phyloP scores from a whole-genome alignment of 2,113 vertebrate species.

The Morone chrysops region DNA sequence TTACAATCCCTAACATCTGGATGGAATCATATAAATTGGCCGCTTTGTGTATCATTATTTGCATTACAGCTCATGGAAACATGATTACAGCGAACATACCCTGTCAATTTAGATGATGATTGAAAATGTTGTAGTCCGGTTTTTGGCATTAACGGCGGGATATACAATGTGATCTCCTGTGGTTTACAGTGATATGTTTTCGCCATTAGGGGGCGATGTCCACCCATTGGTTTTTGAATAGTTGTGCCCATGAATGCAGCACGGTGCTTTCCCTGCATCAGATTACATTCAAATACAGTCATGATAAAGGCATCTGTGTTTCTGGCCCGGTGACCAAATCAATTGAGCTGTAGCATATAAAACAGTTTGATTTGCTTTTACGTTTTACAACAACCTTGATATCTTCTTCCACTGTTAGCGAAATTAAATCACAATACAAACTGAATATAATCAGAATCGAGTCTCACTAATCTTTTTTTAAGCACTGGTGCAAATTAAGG shows the following conservation, averaged over 20 bases:
- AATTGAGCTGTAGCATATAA: not conserved
- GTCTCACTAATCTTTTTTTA: too few species aligned
- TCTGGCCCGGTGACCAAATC: not conserved
- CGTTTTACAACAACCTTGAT: not conserved
- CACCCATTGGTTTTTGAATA: not conserved
- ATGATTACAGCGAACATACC: conserved; percentile 34
- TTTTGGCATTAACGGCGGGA: not conserved
- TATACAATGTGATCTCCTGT: not conserved
- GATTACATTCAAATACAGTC: conserved; percentile 42
- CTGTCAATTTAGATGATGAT: conserved; percentile 50
- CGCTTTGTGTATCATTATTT: conserved; percentile 55
- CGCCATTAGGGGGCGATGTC: conserved; percentile 63
- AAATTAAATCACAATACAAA: not conserved
- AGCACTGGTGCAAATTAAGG: too few species aligned
- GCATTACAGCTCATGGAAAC: conserved; percentile 24
- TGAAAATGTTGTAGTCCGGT: conserved; percentile 24
- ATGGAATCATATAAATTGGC: conserved; percentile 44
- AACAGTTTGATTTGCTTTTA: not conserved
- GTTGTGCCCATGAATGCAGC: not conserved
- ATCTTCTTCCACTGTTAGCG: not conserved
- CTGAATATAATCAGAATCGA: not conserved
- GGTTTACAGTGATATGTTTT: not conserved
- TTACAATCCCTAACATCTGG: conserved; percentile 77
- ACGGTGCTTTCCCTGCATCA: conserved; percentile 43
- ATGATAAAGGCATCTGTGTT: not conserved